Evolutionary conservation across 1,140 invertebrate species (phyloP).

Genomic region (Drosophila albomicans): DNA sequence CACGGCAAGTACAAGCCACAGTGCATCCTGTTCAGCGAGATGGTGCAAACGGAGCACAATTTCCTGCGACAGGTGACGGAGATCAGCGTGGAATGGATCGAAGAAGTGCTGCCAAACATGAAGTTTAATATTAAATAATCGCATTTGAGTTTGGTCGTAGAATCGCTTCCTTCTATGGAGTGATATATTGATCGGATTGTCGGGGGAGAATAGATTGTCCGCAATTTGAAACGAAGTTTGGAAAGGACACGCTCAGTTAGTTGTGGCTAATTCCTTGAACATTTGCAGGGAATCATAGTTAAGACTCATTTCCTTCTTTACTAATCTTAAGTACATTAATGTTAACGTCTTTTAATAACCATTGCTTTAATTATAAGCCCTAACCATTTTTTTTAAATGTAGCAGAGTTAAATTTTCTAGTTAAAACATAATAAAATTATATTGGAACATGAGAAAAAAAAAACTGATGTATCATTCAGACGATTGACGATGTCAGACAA

Average conservation of each 20-base stretch:
- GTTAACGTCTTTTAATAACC: conserved; percentile 3
- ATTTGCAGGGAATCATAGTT: background rate
- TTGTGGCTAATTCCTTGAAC: conserved; percentile 2
- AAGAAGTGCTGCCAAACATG: conserved; percentile 86
- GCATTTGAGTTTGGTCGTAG: background rate
- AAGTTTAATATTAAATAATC: conserved; percentile 19
- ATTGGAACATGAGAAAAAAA: background rate
- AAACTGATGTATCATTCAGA: background rate
- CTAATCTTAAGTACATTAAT: conserved; percentile 1
- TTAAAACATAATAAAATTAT: conserved; percentile 11
- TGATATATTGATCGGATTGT: too few species aligned
- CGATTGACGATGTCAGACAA: too few species aligned
- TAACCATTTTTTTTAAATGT: background rate
- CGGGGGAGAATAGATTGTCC: background rate
- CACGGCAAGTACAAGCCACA: conserved; percentile 88
- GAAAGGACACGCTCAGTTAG: background rate
- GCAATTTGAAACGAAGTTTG: background rate
- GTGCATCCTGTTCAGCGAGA: conserved; percentile 95
- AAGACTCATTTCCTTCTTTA: conserved; percentile 4
- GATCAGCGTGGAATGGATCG: conserved; percentile 91
- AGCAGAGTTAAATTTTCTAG: conserved; percentile 6
- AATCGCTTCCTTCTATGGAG: too few species aligned
- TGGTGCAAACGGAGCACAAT: conserved; percentile 93
- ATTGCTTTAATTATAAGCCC: background rate
- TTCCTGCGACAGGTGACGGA: conserved; percentile 92